These are phyloP conservation scores for Dasyornis broadbenti DNA, from an alignment of 2,113 vertebrate genomes.

Conservation along the genomic window DNA sequence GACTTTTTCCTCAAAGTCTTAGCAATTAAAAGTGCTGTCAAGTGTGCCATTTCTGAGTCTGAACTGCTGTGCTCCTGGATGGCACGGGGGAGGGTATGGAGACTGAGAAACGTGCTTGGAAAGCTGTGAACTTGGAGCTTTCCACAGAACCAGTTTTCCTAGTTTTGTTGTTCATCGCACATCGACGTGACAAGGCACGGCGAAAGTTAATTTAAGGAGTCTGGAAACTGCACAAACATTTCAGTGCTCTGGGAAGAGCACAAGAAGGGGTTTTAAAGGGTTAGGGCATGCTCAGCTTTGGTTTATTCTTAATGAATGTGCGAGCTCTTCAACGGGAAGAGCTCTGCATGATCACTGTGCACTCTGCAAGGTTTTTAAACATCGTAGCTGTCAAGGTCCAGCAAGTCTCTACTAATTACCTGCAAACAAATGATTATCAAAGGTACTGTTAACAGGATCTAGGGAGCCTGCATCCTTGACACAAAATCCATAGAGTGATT, in stretches of 20 bases:
- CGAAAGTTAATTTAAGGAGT: not conserved
- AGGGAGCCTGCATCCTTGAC: not conserved
- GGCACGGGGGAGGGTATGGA: not conserved
- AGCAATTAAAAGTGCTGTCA: not conserved
- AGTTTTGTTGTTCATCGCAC: not conserved
- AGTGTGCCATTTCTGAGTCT: not conserved
- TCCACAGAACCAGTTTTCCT: not conserved
- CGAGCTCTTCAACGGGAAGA: not conserved
- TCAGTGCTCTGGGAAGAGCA: not conserved
- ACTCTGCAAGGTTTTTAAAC: not conserved
- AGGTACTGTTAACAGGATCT: not conserved
- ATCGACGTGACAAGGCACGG: fast-evolving
- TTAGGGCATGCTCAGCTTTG: not conserved
- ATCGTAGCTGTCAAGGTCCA: not conserved
- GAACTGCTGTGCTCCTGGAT: not conserved
- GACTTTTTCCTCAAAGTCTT: not conserved
- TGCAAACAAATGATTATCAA: not conserved
- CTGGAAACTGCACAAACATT: not conserved
- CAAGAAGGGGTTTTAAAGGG: not conserved
- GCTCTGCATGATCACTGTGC: too few relatives aligned
- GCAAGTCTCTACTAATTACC: not conserved
- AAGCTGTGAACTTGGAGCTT: not conserved
- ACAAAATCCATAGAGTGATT: not conserved
- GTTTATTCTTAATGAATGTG: not conserved
- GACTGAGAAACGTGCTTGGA: not conserved